phyloP scores from a whole-genome alignment of 1,140 invertebrate genomes.

The Stegodyphus mimosarum region DNA sequence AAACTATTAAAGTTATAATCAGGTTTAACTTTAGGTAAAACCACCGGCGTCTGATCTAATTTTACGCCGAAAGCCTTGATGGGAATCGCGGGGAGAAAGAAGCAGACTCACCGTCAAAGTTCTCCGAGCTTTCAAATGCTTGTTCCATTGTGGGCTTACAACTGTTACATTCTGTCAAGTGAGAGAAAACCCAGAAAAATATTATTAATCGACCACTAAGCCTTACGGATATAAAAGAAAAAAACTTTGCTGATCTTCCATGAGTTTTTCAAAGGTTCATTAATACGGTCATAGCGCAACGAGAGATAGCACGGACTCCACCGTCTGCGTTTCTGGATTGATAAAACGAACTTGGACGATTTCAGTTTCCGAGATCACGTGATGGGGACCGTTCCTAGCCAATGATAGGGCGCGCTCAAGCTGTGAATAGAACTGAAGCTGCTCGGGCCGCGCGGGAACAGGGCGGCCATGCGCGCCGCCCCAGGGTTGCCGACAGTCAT shows the following conservation, averaged over 20 bases:
- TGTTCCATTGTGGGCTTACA: not conserved
- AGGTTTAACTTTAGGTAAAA: not conserved
- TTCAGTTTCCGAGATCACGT: conserved; percentile 52
- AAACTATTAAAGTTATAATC: too few relatives aligned
- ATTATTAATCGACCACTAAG: too few relatives aligned
- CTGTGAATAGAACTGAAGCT: conserved; percentile 51
- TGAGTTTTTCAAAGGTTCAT: too few relatives aligned
- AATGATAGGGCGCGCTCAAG: conserved; percentile 22
- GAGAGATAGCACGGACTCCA: not conserved
- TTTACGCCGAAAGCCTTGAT: not conserved
- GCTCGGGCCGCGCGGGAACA: conserved; percentile 38
- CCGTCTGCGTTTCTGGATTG: conserved; percentile 41
- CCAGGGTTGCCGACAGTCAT: conserved; percentile 38
- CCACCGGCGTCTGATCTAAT: not conserved
- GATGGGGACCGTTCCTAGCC: not conserved
- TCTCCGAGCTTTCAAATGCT: not conserved
- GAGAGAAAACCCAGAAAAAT: too few relatives aligned
- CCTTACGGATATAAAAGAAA: too few relatives aligned
- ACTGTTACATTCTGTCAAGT: too few relatives aligned
- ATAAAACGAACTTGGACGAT: conserved; percentile 41
- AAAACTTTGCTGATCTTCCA: too few relatives aligned
- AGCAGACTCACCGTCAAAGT: conserved; percentile 44
- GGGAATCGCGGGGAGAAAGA: conserved; percentile 31
- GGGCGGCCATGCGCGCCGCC: conserved; percentile 42
- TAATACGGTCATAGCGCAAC: too few relatives aligned